A percentile compares a stretch with the other conserved stretches of the same genome.
Conservation (phyloP, 2,888 invertebrate genomes). For the Metallyticus violacea region DNA sequence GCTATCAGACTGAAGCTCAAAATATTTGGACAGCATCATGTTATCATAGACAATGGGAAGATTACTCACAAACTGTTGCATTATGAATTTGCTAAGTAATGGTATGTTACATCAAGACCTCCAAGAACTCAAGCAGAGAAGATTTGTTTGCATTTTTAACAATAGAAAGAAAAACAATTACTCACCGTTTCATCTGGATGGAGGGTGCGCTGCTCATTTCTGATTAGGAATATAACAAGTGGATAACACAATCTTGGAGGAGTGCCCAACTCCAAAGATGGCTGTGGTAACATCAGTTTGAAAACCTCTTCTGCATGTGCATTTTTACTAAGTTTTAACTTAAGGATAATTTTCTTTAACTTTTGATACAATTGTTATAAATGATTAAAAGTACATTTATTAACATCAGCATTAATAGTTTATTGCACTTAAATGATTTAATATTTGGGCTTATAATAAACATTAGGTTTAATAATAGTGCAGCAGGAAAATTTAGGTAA, state of each 20-base stretch:
- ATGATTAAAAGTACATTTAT: too few species aligned
- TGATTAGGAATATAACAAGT: slow-evolving; percentile 69
- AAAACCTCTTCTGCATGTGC: slow-evolving; percentile 65
- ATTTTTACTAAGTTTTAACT: slow-evolving; percentile 51
- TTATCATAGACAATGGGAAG: too few species aligned
- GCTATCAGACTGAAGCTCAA: too few species aligned
- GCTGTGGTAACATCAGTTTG: slow-evolving; percentile 59
- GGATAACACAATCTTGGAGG: slow-evolving; percentile 76
- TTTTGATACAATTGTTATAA: too few species aligned
- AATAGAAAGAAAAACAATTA: slow-evolving; percentile 15
- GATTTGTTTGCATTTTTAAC: background rate
- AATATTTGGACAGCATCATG: too few species aligned
- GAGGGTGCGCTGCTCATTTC: slow-evolving; percentile 60
- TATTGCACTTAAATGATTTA: too few species aligned
- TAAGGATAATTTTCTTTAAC: slow-evolving; percentile 38
- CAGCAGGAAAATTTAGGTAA: too few species aligned
- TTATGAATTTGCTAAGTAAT: background rate
- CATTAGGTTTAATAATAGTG: too few species aligned
- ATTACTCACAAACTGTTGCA: too few species aligned
- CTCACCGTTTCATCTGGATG: slow-evolving; percentile 77
- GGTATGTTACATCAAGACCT: background rate
- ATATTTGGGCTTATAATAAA: too few species aligned
- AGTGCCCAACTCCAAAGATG: slow-evolving; percentile 64
- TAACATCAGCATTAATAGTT: too few species aligned
- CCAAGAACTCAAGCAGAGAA: background rate